phyloP scores from a whole-genome alignment of 2,113 vertebrate species.

The Coptodon bakossiorum region DNA sequence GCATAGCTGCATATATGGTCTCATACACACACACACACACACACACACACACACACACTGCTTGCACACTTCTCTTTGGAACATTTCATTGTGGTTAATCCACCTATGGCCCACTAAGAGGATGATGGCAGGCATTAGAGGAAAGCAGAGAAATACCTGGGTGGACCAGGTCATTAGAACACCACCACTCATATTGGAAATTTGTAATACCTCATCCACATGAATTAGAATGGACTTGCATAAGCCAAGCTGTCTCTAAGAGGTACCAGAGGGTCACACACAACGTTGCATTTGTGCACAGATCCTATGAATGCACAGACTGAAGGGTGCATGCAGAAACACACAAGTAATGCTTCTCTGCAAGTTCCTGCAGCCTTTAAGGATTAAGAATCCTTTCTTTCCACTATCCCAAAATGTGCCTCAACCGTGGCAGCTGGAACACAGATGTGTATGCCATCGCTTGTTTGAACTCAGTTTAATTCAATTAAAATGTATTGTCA shows the following conservation, averaged over 20 bases:
- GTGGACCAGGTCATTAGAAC: slow-evolving; percentile 9
- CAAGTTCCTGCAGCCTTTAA: neutral
- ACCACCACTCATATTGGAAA: slow-evolving; percentile 34
- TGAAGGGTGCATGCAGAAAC: neutral
- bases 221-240: slow-evolving; percentile 27
- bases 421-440: neutral
- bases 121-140: slow-evolving; percentile 48
- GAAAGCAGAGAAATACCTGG: slow-evolving; percentile 6
- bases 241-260: slow-evolving; percentile 1
- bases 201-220: slow-evolving; percentile 26
- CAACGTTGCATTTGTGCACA: neutral
- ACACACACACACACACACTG: neutral
- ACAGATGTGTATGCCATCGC: neutral
- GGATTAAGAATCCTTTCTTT: neutral
- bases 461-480: neutral
- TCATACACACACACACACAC: neutral
- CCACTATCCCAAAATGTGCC: neutral
- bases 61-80: neutral
- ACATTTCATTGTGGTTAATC: slow-evolving; percentile 41
- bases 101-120: slow-evolving; percentile 44
- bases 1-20: neutral
- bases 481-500: neutral
- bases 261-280: neutral
- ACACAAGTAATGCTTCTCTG: neutral
- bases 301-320: neutral